phyloP scores from a whole-genome alignment of 2,888 invertebrate genomes.

The Thymelicus lineola region DNA sequence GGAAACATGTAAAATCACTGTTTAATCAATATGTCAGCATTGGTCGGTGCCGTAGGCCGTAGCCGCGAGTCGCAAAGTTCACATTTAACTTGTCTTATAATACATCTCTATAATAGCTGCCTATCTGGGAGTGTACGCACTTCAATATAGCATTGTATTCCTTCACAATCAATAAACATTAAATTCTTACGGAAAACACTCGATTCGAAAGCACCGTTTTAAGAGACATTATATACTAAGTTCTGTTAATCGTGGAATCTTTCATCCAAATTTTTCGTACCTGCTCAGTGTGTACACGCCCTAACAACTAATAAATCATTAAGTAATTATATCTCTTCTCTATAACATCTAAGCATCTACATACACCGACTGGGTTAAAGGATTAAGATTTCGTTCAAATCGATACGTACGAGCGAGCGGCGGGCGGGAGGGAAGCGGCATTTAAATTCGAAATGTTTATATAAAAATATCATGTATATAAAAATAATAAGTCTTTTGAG shows the following conservation, averaged over 20 bases:
- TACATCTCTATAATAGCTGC: not conserved
- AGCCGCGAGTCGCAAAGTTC: not conserved
- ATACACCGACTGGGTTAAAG: not conserved
- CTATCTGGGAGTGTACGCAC: not conserved
- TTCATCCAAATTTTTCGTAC: not conserved
- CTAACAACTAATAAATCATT: not conserved
- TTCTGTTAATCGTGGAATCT: no score
- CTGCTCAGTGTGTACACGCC: not conserved
- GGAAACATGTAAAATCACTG: not conserved
- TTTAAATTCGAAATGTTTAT: not conserved
- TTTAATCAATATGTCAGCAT: not conserved
- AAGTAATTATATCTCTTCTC: not conserved
- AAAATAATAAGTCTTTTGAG: not conserved
- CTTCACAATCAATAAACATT: no score
- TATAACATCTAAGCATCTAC: not conserved
- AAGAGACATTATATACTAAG: not conserved
- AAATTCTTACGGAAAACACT: not conserved
- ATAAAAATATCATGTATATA: not conserved
- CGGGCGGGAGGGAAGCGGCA: not conserved
- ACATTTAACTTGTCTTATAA: not conserved
- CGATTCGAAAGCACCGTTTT: not conserved
- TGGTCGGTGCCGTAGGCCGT: not conserved
- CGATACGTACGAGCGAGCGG: not conserved
- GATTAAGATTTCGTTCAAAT: not conserved
- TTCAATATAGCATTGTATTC: no score